Conservation (phyloP, 2,888 invertebrate genomes). For the Bimastos eiseni region DNA sequence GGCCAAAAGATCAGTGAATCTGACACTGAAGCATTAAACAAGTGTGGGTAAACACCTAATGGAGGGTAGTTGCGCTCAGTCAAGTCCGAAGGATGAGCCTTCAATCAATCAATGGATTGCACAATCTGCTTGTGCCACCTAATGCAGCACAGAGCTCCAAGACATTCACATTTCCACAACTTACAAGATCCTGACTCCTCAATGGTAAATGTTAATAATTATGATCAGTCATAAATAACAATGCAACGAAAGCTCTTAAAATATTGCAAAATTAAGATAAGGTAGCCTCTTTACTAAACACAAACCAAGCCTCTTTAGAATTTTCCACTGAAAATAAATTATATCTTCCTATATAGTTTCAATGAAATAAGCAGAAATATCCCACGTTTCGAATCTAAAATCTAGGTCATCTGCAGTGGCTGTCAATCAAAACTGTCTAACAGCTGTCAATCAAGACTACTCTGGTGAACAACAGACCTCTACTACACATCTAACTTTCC, state of each 20-base stretch:
- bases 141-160: no score
- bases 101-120: no score
- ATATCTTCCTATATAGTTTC: neutral
- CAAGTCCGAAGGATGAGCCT: no score
- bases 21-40: neutral
- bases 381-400: neutral
- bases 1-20: neutral
- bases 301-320: neutral
- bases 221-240: neutral
- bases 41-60: neutral
- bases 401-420: neutral
- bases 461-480: no score
- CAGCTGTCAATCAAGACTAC: conserved; percentile 13
- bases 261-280: neutral
- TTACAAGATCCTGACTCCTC: neutral
- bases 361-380: neutral
- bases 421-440: neutral
- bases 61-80: neutral
- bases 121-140: no score
- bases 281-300: neutral
- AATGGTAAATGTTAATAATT: neutral
- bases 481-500: neutral
- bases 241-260: neutral
- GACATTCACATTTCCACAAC: neutral
- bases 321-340: neutral